Evolutionary conservation across 2,113 vertebrate genomes (phyloP).

Genomic region (Semnornis frantzii): DNA sequence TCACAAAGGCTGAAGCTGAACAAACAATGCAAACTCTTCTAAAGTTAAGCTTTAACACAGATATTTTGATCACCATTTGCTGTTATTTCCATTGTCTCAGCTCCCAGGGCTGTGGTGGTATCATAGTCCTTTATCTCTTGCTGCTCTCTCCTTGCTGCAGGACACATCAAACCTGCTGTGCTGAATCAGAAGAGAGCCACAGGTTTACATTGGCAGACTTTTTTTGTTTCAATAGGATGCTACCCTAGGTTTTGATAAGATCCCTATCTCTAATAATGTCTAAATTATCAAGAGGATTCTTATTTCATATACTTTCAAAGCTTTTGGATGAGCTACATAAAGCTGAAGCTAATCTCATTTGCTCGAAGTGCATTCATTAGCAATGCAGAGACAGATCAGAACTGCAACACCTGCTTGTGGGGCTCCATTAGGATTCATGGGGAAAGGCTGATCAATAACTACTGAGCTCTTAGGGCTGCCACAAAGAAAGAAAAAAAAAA

Average conservation of each 20-base stretch:
- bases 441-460: slow-evolving; percentile 29
- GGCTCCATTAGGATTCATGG: slow-evolving; percentile 3
- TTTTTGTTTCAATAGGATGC: not conserved
- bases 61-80: not conserved
- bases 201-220: not conserved
- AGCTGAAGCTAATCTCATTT: not conserved
- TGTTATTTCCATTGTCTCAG: not conserved
- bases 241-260: not conserved
- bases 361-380: not conserved
- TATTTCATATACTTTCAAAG: slow-evolving; percentile 12
- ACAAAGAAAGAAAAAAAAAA: not conserved
- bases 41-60: not conserved
- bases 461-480: not conserved
- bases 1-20: not conserved
- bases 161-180: not conserved
- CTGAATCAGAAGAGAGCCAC: not conserved
- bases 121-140: not conserved
- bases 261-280: not conserved
- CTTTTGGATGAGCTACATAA: not conserved
- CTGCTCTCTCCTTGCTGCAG: not conserved
- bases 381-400: not conserved
- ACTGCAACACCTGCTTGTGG: not conserved
- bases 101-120: not conserved
- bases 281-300: not conserved
- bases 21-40: not conserved